Base-by-base conservation (phyloP, 2,888 invertebrate species). In the Eurytoma californica region DNA sequence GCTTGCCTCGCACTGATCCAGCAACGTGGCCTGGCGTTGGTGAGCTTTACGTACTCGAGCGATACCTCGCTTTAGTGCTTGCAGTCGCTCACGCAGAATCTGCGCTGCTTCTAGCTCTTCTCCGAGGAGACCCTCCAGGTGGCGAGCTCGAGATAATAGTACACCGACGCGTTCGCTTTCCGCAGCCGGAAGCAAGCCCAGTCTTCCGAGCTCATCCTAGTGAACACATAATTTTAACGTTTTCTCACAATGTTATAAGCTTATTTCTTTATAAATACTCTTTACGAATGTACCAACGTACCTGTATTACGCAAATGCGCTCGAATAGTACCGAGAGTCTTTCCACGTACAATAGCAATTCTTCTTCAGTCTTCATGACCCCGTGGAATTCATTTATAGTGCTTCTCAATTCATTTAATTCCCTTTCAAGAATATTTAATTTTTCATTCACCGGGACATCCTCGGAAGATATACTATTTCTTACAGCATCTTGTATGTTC, bases 301-400 rank as follows among this genome's bases (percentile, higher is more conserved):
- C 85, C 86, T 96, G 95, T 82, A 96, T 95, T 68, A 94, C 92
- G 75, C 94, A 94, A n/a, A 95, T 93, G 16, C 96, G 93, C 3
- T 93, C 93, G 55, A 93, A 94, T 90, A 95, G 92, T 0, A 96
- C 94, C 90, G 96, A 95, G 12, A 96, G 91, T 70, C 96, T 92
- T 89, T 97, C 96, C 12, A 96, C 94, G 86, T 96, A 96, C 7
- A 96, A 91, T 84, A 94, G 94, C 0, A 97, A 91, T 86, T 97
- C 96, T 84, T 97, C 96, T 85, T 95, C 96, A 72, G 94, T 96
- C 86, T 95, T 96, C 63, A 97, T 94, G 0, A 96, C 94, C 1
- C 95, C 95, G 87, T 95, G 94, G 80, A 96, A 92, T 82, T 93
- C 92, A 47, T 95, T 94, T 80, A 96, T 91, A 18, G 94, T 93